phyloP scores from a whole-genome alignment of 2,888 invertebrate species.

The Allygus modestus region DNA sequence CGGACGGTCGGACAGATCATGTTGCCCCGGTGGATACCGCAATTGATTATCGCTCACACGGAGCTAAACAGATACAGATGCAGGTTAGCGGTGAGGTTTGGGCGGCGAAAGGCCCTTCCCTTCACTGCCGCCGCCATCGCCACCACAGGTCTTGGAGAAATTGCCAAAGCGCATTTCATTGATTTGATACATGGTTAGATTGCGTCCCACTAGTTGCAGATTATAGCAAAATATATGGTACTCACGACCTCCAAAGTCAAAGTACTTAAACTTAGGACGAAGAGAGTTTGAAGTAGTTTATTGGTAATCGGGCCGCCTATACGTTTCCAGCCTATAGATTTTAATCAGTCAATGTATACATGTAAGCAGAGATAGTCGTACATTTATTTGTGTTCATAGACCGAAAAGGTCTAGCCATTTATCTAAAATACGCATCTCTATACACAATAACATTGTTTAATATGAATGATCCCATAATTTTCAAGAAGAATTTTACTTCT shows the following conservation, averaged over 20 bases:
- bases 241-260: neutral
- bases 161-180: conserved; percentile 16
- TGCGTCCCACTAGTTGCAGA: neutral
- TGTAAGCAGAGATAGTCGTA: too few relatives aligned
- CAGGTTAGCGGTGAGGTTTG: conserved; percentile 28
- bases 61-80: neutral
- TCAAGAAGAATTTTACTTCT: too few relatives aligned
- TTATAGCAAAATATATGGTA: neutral
- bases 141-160: neutral
- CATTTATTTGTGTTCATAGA: too few relatives aligned
- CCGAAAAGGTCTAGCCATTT: too few relatives aligned
- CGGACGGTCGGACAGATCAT: neutral
- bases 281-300: too few relatives aligned
- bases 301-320: too few relatives aligned
- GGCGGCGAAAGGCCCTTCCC: neutral
- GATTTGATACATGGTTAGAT: conserved; percentile 8
- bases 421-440: too few relatives aligned
- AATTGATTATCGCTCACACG: conserved; percentile 1
- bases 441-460: too few relatives aligned
- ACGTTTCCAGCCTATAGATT: too few relatives aligned
- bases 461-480: too few relatives aligned
- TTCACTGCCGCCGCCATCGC: neutral
- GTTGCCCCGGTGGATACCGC: neutral
- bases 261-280: too few relatives aligned
- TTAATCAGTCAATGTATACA: too few relatives aligned